Base-by-base conservation (phyloP, 2,888 invertebrate species). In the Parnassius glacialis region DNA sequence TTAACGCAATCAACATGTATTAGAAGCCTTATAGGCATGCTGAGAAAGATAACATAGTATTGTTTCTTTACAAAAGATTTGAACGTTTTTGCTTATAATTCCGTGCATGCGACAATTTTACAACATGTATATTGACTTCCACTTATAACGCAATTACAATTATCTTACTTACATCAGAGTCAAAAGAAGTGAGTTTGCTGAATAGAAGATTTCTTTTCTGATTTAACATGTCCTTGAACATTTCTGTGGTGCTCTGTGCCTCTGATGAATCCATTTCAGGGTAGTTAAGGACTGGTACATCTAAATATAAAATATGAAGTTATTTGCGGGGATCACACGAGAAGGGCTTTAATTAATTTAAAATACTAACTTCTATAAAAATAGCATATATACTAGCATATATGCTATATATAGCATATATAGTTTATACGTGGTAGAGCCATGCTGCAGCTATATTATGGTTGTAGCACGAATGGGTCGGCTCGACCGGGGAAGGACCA, bases 211-310 rank as follows among this genome's bases (percentile, higher is more conserved):
- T 96, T 70, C 97, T 94, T 85, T 98, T 98, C 81, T 97, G 97
- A 70, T 96, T 97, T 72, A 98, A 93, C 94, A 98, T 95, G 77
- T 98, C 98, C 78, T 97, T 95, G 83, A 98, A 96, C 94, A 98
- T 97, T 77, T 98, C 98, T 0, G 97, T 94, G 2, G 97, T 96
- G 57, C 96, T 95, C 74, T 95, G 95, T 3, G 93, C 93, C 67
- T 94, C 94, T 34, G 93, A 92, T 12, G 93, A 89, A 64, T 95
- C 94, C 69, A 93, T 91, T 65, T 95, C 95, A n/a, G 94, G 93
- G 67, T 87, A 91, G 72, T 90, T 90, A 7, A 90, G 75, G 2
- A 94, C 94, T 34, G 95, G 94, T 44, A 87, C 71, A 71, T 92
- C 90, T 90, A 70, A 44, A 70, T 9, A 51, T 65, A 57, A 50